Evolutionary conservation across 2,113 vertebrate genomes (phyloP).

Genomic region (Arizona elegans): DNA sequence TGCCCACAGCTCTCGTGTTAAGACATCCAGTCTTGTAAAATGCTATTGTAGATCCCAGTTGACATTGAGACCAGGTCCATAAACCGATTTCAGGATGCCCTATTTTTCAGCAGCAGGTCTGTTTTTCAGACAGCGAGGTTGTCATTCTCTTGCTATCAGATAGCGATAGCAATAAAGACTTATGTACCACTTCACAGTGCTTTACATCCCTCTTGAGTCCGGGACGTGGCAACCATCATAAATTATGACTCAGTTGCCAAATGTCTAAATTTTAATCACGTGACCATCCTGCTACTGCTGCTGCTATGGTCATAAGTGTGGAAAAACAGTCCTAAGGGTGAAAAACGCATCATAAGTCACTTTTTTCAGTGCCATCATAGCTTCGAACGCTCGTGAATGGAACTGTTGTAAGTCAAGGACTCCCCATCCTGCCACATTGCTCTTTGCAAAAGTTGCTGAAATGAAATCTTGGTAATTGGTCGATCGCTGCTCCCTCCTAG

Average conservation of each 20-base stretch:
- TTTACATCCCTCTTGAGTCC: too few species aligned
- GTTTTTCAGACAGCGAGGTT: background rate
- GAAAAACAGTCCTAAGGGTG: background rate
- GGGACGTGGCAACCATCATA: background rate
- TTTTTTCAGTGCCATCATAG: background rate
- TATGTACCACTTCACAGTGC: too few species aligned
- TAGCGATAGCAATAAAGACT: too few species aligned
- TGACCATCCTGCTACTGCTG: background rate
- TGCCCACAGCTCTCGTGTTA: background rate
- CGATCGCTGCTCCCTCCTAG: background rate
- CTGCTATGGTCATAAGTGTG: background rate
- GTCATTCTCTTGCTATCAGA: background rate
- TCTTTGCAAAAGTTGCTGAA: background rate
- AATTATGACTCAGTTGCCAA: background rate
- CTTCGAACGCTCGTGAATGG: background rate
- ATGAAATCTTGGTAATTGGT: background rate
- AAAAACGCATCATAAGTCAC: background rate
- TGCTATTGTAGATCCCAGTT: background rate
- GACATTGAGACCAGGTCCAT: background rate
- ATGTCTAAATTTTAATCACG: background rate
- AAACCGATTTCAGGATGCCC: background rate
- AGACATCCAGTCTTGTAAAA: background rate
- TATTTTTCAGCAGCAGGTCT: background rate
- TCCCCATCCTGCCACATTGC: background rate
- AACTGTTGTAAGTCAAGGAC: background rate